A percentile compares a stretch with the other conserved stretches of the same genome.
Conservation (phyloP, 2,888 invertebrate genomes). For the Tetropium fuscum region DNA sequence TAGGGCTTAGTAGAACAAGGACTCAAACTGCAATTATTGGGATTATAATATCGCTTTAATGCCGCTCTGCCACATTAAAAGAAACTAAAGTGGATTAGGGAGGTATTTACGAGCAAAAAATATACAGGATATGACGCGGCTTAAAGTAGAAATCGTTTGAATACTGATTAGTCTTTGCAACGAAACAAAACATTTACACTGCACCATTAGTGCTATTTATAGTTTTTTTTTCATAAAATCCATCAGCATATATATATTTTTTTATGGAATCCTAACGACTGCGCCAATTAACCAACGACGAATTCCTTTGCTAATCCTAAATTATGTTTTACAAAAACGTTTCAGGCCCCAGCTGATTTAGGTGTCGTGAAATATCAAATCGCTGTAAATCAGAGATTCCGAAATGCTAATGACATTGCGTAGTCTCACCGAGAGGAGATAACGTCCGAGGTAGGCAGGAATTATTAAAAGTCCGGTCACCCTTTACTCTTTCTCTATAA, state of each 20-base stretch:
- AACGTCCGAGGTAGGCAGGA: conserved; percentile 57
- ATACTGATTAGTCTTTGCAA: conserved; percentile 8
- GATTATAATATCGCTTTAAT: conserved; percentile 68
- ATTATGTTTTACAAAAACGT: no score
- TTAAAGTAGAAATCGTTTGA: conserved; percentile 9
- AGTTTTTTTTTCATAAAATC: no score
- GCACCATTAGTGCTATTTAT: no score
- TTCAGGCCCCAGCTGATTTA: background rate
- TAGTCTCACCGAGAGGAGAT: conserved; percentile 47
- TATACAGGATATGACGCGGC: conserved; percentile 29
- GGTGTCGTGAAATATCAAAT: conserved; percentile 32
- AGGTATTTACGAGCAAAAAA: conserved; percentile 32
- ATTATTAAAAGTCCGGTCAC: conserved; percentile 62
- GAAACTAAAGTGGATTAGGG: conserved; percentile 48
- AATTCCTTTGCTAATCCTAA: no score
- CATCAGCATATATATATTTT: no score
- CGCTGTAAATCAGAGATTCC: conserved; percentile 41
- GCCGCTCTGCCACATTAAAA: conserved; percentile 57
- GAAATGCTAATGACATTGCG: conserved; percentile 39
- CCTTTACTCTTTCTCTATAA: conserved; percentile 61
- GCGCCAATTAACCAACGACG: no score
- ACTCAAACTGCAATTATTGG: conserved; percentile 65
- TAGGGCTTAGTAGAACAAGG: conserved; percentile 51
- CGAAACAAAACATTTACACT: no score
- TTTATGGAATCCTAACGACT: no score